Evolutionary conservation across 2,113 vertebrate genomes (phyloP).

Genomic region (Archocentrus centrarchus): DNA sequence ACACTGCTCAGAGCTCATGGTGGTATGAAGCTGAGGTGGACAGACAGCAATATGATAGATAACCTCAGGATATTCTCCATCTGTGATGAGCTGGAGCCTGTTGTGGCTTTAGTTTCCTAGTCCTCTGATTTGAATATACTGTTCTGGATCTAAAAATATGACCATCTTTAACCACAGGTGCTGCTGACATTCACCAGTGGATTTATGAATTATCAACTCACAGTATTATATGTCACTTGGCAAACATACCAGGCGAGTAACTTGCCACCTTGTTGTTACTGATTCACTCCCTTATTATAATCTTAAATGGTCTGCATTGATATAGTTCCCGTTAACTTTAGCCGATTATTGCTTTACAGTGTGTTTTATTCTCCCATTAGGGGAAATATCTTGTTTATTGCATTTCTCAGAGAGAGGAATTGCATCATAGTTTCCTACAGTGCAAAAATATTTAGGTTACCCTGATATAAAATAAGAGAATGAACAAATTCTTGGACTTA

Average conservation of each 20-base stretch:
- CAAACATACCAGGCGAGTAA: neutral
- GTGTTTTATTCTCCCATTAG: neutral
- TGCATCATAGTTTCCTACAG: neutral
- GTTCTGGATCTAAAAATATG: neutral
- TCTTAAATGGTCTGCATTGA: neutral
- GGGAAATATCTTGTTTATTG: neutral
- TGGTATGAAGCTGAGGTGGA: slow-evolving; percentile 53
- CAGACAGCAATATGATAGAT: slow-evolving; percentile 52
- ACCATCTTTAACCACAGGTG: neutral
- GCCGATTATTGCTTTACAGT: neutral
- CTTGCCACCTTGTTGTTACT: neutral
- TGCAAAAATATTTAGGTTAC: neutral
- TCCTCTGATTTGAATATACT: slow-evolving; percentile 31
- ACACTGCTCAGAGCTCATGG: slow-evolving; percentile 57
- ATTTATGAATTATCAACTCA: neutral
- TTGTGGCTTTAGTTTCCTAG: slow-evolving; percentile 27
- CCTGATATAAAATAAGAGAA: neutral
- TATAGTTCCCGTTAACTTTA: neutral
- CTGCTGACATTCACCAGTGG: neutral
- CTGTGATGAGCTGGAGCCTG: slow-evolving; percentile 12
- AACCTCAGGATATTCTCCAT: slow-evolving; percentile 38
- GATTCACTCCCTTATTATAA: neutral
- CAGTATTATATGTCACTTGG: neutral
- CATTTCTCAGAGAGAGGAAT: neutral
- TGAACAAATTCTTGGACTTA: neutral